Percentiles rank a stretch among this genome's conserved stretches.
Conservation (phyloP, 2,797 vertebrate genomes). For the Characodon lateralis region DNA sequence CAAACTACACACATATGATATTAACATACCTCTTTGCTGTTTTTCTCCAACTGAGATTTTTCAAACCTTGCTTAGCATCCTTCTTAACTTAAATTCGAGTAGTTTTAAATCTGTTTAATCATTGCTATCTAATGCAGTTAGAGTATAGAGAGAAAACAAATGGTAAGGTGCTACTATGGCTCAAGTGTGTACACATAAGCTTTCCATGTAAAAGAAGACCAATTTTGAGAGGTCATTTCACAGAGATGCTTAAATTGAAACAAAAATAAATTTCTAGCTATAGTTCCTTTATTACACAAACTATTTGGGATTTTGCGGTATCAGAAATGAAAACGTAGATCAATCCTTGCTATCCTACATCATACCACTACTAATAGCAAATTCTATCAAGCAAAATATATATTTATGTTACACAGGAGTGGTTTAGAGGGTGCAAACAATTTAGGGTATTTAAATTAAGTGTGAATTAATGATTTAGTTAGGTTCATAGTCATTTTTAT, state of each 20-base stretch:
- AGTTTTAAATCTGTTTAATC: background rate
- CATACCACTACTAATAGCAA: slow-evolving; percentile 10
- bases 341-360: background rate
- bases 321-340: slow-evolving; percentile 7
- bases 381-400: slow-evolving; percentile 14
- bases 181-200: background rate
- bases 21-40: too few species aligned
- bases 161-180: background rate
- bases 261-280: background rate
- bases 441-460: slow-evolving; percentile 58
- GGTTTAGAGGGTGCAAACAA: slow-evolving; percentile 68
- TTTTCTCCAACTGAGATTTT: background rate
- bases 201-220: background rate
- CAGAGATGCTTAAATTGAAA: slow-evolving; percentile 4
- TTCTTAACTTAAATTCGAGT: background rate
- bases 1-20: background rate
- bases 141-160: background rate
- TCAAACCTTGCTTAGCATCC: background rate
- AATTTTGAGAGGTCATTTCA: background rate
- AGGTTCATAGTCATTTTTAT: slow-evolving; percentile 59
- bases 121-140: background rate
- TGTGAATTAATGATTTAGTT: slow-evolving; percentile 71
- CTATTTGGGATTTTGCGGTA: slow-evolving; percentile 9
- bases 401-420: slow-evolving; percentile 62
- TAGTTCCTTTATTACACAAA: background rate